Percentiles rank a stretch among this genome's conserved stretches.
Evolutionary conservation across 2,797 vertebrate genomes (phyloP).

Genomic region (Amphiprion clarkii): DNA sequence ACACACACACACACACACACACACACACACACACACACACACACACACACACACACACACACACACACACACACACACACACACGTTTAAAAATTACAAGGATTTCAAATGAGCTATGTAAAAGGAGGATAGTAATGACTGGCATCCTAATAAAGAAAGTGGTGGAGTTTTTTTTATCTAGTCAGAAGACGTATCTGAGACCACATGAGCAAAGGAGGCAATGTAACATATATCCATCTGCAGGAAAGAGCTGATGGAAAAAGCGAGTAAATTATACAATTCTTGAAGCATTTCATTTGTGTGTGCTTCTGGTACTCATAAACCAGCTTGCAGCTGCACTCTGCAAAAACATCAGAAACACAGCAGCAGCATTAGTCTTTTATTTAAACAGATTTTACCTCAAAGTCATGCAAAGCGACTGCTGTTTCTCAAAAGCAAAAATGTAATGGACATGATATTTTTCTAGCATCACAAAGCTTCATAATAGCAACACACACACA

Average conservation of each 20-base stretch:
- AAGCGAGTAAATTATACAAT: background rate
- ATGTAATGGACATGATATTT: too few species aligned
- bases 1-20: conserved; percentile 25
- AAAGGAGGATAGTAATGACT: conserved; percentile 68
- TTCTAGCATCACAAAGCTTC: too few species aligned
- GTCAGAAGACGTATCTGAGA: conserved; percentile 51
- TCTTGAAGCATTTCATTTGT: conserved; percentile 12
- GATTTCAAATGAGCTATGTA: conserved; percentile 73
- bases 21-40: conserved; percentile 26
- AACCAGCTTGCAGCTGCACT: background rate
- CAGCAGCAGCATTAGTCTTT: too few species aligned
- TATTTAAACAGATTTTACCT: too few species aligned
- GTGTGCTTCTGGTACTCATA: background rate
- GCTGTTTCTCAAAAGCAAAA: too few species aligned
- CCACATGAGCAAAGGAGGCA: conserved; percentile 40
- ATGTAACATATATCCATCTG: conserved; percentile 26
- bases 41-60: conserved; percentile 18
- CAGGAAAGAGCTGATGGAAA: conserved; percentile 25
- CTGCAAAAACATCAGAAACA: background rate
- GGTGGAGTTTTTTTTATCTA: conserved; percentile 35
- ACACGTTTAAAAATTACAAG: conserved; percentile 77
- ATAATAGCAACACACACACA: too few species aligned
- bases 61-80: too few species aligned
- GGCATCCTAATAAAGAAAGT: conserved; percentile 67
- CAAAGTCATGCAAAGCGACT: too few species aligned